Base-by-base conservation (phyloP, 2,797 vertebrate species). In the Hephaestus fuliginosus region DNA sequence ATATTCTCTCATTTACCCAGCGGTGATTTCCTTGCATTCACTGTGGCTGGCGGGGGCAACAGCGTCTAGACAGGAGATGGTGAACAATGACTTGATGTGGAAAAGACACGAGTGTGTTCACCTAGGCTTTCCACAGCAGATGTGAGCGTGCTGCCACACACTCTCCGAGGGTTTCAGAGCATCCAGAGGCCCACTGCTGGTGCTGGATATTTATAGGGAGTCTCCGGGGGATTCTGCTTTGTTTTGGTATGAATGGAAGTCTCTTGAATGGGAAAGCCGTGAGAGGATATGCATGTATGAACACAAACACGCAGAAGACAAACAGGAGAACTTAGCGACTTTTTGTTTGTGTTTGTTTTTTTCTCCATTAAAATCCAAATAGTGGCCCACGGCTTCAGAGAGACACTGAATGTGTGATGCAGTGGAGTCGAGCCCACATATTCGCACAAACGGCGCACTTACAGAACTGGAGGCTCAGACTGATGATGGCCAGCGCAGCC, bases 401-500 rank as follows among this genome's bases (percentile, higher is more conserved):
- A 61, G 57, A 22, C 18, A 25, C 25, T 22, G 13, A 39, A 46
- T 18, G 53, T 11, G 30, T 20, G 44, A 76, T 69, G 30, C 25
- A 39, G 18, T 8, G 1, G 0, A 36, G 10, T 5, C 4, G 25
- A 62, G 15, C 11, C 55, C 6, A 56, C 17, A 33, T 33, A 33
- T 33, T 33, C 30, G 57, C 20, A 82, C 22, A 68, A 18, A 41
- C 0, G 2, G 7, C 4, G 0, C 4, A 94, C 95, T 95, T 85
- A 95, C 95, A 92, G 87, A 95, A 95, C 85, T 95, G 95, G 28
- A 94, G 83, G 76, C 93, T 94, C 66, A 95, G 86, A 30, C 95
- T 94, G 86, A 95, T 73, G 74, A 95, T 78, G 80, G 93, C 93
- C 85, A 95, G 84, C 36, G 65, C 86, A 0, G 89, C 93, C 74